phyloP scores from a whole-genome alignment of 2,888 invertebrate species.

The Trichopoda pennipes region DNA sequence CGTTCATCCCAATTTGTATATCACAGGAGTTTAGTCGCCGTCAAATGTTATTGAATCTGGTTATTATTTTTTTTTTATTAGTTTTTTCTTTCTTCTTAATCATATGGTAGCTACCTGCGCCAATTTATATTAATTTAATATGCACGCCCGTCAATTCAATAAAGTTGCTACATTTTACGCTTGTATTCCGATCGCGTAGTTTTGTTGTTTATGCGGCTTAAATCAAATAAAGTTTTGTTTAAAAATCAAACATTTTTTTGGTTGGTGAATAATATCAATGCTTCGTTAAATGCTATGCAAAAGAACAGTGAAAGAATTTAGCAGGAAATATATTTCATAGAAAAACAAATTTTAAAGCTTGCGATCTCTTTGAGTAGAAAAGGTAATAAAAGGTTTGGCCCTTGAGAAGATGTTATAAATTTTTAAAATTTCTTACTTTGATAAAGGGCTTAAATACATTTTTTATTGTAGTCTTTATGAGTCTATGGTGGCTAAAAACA shows the following conservation, averaged over 20 bases:
- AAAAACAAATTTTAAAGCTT: slow-evolving; percentile 66
- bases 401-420: slow-evolving; percentile 63
- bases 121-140: slow-evolving; percentile 77
- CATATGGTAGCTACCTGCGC: slow-evolving; percentile 71
- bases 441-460: neutral
- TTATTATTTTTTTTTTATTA: slow-evolving; percentile 18
- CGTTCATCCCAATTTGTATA: slow-evolving; percentile 23
- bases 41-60: slow-evolving; percentile 18
- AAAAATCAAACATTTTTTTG: slow-evolving; percentile 67
- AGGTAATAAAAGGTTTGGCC: slow-evolving; percentile 54
- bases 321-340: slow-evolving; percentile 71
- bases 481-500: neutral
- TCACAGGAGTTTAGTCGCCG: slow-evolving; percentile 51
- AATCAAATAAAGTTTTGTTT: slow-evolving; percentile 77
- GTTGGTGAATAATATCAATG: slow-evolving; percentile 56
- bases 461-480: slow-evolving; percentile 2
- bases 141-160: slow-evolving; percentile 78
- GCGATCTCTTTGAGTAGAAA: slow-evolving; percentile 36
- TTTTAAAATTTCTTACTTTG: neutral
- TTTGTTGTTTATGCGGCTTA: slow-evolving; percentile 73
- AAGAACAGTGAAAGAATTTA: slow-evolving; percentile 59
- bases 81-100: slow-evolving; percentile 45
- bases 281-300: slow-evolving; percentile 29
- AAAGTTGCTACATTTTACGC: slow-evolving; percentile 80
- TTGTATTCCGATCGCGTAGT: slow-evolving; percentile 56